phyloP scores from a whole-genome alignment of 2,888 invertebrate genomes.

The Herminia tarsipennalis region DNA sequence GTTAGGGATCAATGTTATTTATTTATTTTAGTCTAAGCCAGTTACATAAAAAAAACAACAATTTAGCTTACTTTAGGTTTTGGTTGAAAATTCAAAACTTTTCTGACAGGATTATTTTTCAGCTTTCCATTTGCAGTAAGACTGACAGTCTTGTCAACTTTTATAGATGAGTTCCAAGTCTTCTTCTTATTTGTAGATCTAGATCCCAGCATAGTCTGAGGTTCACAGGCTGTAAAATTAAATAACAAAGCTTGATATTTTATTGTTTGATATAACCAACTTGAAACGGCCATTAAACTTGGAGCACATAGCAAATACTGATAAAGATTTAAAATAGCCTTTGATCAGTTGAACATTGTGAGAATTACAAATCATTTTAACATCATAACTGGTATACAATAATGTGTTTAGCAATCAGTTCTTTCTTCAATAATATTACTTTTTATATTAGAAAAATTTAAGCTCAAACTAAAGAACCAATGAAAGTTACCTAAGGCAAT shows the following conservation, averaged over 20 bases:
- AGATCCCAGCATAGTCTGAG: conserved; percentile 43
- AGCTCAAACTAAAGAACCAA: no score
- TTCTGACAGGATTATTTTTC: conserved; percentile 65
- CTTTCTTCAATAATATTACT: no score
- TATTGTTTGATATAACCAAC: background rate
- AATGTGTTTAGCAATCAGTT: no score
- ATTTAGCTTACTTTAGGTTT: conserved; percentile 52
- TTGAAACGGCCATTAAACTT: background rate
- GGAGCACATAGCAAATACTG: background rate
- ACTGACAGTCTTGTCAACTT: conserved; percentile 66
- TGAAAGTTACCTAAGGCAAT: no score
- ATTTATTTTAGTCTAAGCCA: background rate
- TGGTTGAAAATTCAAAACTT: conserved; percentile 71
- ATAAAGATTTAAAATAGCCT: background rate
- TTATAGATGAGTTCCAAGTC: conserved; percentile 76
- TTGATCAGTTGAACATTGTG: background rate
- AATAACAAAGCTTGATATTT: no score
- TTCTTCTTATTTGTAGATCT: conserved; percentile 55
- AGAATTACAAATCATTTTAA: background rate
- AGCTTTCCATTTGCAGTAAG: conserved; percentile 61
- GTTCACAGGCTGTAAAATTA: conserved; percentile 56
- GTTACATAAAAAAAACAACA: background rate
- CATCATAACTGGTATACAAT: no score
- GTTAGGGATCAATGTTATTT: background rate
- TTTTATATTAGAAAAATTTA: no score